A percentile compares a stretch with the other conserved stretches of the same genome.
Evolutionary conservation across 1,140 invertebrate genomes (phyloP).

Genomic region (Penaeus vannamei): DNA sequence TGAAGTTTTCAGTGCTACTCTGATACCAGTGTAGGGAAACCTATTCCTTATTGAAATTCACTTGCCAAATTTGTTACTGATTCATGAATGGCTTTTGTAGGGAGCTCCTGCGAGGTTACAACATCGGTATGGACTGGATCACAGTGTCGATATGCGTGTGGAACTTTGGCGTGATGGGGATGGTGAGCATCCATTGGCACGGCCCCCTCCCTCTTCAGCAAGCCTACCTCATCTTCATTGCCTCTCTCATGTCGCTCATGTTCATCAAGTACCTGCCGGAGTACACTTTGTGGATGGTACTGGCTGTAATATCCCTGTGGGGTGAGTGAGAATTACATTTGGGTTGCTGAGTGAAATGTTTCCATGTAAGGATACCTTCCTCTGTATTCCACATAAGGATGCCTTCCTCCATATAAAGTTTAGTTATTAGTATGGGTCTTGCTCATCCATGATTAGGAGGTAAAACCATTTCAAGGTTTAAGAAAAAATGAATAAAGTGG

Average conservation of each 20-base stretch:
- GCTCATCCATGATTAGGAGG: too few relatives aligned
- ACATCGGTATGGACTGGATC: slow-evolving; percentile 96
- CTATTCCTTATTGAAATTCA: not conserved
- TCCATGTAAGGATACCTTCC: not conserved
- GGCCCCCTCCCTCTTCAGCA: slow-evolving; percentile 95
- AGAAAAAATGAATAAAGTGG: too few relatives aligned
- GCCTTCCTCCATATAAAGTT: too few relatives aligned
- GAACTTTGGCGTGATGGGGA: slow-evolving; percentile 98
- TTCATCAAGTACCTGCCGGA: slow-evolving; percentile 99
- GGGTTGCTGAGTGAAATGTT: not conserved
- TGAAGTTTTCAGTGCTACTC: not conserved
- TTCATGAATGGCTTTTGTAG: slow-evolving; percentile 73
- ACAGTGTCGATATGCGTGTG: slow-evolving; percentile 92
- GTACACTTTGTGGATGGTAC: slow-evolving; percentile 98
- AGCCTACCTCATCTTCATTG: slow-evolving; percentile 96
- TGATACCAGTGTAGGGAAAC: too few relatives aligned
- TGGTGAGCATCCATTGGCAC: slow-evolving; percentile 99
- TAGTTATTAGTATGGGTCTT: too few relatives aligned
- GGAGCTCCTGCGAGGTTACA: slow-evolving; percentile 93
- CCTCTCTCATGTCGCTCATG: slow-evolving; percentile 97
- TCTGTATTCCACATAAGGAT: not conserved
- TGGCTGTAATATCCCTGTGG: slow-evolving; percentile 98
- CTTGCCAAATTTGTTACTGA: not conserved
- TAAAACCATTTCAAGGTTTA: too few relatives aligned
- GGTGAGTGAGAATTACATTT: slow-evolving; percentile 77